Conservation (phyloP, 2,113 vertebrate genomes). For the Poecilia latipinna region DNA sequence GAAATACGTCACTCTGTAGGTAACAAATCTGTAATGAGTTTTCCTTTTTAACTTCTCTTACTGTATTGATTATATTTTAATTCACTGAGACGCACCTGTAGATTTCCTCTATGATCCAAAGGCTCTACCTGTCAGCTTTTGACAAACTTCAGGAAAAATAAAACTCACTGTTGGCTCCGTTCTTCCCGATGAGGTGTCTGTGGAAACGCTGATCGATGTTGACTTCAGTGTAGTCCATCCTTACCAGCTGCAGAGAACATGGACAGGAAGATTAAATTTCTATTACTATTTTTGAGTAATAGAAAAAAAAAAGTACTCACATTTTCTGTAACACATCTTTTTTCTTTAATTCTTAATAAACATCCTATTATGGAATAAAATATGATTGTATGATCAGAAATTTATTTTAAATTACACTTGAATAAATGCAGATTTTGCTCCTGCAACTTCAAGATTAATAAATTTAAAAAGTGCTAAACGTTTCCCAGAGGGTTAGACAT, state of each 20-base stretch:
- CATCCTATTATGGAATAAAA: too few relatives aligned
- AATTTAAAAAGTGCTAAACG: too few relatives aligned
- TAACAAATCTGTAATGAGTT: too few relatives aligned
- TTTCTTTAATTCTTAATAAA: too few relatives aligned
- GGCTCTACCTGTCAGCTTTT: background rate
- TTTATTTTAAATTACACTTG: background rate
- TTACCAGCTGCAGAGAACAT: conserved; percentile 73
- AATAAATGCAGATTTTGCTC: background rate
- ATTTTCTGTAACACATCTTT: too few relatives aligned
- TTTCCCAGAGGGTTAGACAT: too few relatives aligned
- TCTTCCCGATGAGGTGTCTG: conserved; percentile 84
- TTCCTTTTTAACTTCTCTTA: too few relatives aligned
- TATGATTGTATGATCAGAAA: background rate
- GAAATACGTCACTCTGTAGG: too few relatives aligned
- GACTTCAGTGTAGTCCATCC: conserved; percentile 85
- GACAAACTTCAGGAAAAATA: background rate
- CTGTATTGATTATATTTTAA: too few relatives aligned
- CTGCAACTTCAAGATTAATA: too few relatives aligned
- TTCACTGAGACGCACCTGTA: too few relatives aligned
- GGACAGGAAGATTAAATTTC: background rate
- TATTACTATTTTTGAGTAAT: background rate
- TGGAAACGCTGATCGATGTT: conserved; percentile 84
- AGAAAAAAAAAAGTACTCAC: background rate
- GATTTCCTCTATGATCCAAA: background rate
- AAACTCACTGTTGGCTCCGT: conserved; percentile 82